These are phyloP conservation scores for Saturnia pavonia DNA, from an alignment of 2,888 invertebrate genomes.

Conservation along the genomic window DNA sequence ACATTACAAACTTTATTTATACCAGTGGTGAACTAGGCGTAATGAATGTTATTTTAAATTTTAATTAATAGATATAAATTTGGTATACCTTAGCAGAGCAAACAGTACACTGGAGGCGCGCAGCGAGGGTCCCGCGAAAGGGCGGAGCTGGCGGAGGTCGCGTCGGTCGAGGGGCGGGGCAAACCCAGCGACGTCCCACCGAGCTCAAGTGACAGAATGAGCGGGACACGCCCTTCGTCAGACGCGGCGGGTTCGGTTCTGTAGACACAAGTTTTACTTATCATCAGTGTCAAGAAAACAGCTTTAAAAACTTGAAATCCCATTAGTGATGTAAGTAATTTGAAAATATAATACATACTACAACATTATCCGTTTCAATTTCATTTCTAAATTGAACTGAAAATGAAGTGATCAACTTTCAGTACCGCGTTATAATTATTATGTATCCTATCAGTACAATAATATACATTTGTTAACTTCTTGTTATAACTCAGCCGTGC, in stretches of 20 bases:
- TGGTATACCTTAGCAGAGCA: slow-evolving; percentile 64
- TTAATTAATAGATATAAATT: background rate
- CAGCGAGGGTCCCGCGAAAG: slow-evolving; percentile 72
- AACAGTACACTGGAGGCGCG: slow-evolving; percentile 70
- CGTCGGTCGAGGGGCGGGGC: slow-evolving; percentile 53
- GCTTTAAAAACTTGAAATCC: background rate
- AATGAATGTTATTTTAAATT: too few relatives aligned
- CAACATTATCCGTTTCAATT: too few relatives aligned
- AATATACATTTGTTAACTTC: too few relatives aligned
- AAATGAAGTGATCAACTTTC: too few relatives aligned
- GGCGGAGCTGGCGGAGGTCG: slow-evolving; percentile 67
- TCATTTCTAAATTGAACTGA: too few relatives aligned
- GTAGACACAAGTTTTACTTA: slow-evolving; percentile 12
- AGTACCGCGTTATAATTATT: too few relatives aligned
- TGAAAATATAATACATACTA: too few relatives aligned
- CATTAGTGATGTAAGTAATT: too few relatives aligned
- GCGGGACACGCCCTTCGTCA: slow-evolving; percentile 70
- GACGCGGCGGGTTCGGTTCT: slow-evolving; percentile 60
- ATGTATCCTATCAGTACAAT: too few relatives aligned
- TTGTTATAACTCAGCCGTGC: too few relatives aligned
- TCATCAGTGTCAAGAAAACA: background rate
- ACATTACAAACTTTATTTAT: background rate
- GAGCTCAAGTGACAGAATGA: slow-evolving; percentile 77
- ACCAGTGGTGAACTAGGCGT: too few relatives aligned
- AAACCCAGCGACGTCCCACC: slow-evolving; percentile 68